These are phyloP conservation scores for Cotesia chilonis DNA, from an alignment of 1,140 invertebrate genomes.

Conservation along the genomic window DNA sequence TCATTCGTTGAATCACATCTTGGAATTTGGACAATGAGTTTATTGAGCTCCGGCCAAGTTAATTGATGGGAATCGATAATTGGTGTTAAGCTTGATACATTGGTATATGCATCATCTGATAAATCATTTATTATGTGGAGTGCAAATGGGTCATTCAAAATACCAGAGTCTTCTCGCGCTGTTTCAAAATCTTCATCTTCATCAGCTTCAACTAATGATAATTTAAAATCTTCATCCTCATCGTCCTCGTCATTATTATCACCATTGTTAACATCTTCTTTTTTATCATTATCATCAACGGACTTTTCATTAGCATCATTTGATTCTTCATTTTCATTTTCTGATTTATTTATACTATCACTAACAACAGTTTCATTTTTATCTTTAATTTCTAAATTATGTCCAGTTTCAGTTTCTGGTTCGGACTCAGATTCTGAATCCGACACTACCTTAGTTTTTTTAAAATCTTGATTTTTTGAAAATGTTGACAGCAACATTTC, in stretches of 20 bases:
- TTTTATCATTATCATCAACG: slow-evolving; percentile 8
- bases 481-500: slow-evolving; percentile 69
- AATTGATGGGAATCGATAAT: slow-evolving; percentile 56
- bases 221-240: slow-evolving; percentile 48
- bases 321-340: slow-evolving; percentile 41
- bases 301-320: slow-evolving; percentile 39
- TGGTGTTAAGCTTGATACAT: slow-evolving; percentile 63
- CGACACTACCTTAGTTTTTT: slow-evolving; percentile 42
- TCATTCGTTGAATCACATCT: slow-evolving; percentile 43
- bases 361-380: no score
- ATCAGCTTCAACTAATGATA: slow-evolving; percentile 42
- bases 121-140: slow-evolving; percentile 73
- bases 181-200: slow-evolving; percentile 53
- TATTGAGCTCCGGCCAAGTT: slow-evolving; percentile 70
- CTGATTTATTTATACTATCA: background rate
- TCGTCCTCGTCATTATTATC: background rate
- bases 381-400: slow-evolving; percentile 33
- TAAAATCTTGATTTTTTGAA: slow-evolving; percentile 43
- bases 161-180: slow-evolving; percentile 55
- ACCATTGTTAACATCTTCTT: slow-evolving; percentile 47
- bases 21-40: slow-evolving; percentile 70
- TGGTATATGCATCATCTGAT: slow-evolving; percentile 67
- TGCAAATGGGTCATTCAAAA: slow-evolving; percentile 71
- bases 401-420: slow-evolving; percentile 39
- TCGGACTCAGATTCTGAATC: slow-evolving; percentile 52